A percentile compares a stretch with the other conserved stretches of the same genome.
These are phyloP conservation scores for Phalangium opilio DNA, from an alignment of 2,888 invertebrate species.

Conservation along the genomic window DNA sequence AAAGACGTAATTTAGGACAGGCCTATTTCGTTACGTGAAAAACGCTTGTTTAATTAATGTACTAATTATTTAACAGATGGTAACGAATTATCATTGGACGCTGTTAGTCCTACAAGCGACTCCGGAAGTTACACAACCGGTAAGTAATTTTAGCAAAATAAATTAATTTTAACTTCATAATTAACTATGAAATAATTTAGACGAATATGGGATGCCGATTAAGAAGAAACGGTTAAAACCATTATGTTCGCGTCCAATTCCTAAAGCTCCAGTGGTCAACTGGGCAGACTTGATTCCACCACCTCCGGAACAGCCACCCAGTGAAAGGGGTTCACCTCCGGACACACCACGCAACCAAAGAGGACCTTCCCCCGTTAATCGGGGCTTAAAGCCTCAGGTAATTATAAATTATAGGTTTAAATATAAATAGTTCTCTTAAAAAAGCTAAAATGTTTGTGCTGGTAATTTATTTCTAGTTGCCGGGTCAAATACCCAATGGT, in stretches of 20 bases:
- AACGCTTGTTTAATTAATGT: too few relatives aligned
- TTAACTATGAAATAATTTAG: slow-evolving; percentile 9
- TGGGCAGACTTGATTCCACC: slow-evolving; percentile 32
- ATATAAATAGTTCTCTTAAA: too few relatives aligned
- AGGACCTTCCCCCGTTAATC: slow-evolving; percentile 14
- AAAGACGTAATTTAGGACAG: too few relatives aligned
- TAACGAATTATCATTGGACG: not conserved
- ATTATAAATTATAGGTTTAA: too few relatives aligned
- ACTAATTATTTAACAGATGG: too few relatives aligned
- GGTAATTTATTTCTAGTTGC: too few relatives aligned
- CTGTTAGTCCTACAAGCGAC: slow-evolving; percentile 22
- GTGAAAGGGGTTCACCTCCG: slow-evolving; percentile 27
- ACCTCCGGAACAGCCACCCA: slow-evolving; percentile 34
- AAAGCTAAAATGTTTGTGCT: too few relatives aligned
- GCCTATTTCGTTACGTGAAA: too few relatives aligned
- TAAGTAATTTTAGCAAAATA: slow-evolving; percentile 3
- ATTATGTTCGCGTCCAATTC: slow-evolving; percentile 7
- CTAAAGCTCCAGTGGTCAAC: slow-evolving; percentile 27
- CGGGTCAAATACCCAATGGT: not conserved
- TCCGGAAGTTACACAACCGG: slow-evolving; percentile 23
- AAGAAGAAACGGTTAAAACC: slow-evolving; percentile 15
- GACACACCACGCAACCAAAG: slow-evolving; percentile 20
- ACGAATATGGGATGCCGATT: slow-evolving; percentile 23
- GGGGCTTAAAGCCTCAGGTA: not conserved
- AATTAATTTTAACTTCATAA: not conserved